Percentiles rank a stretch among this genome's conserved stretches.
These are phyloP conservation scores for Porites australiensis DNA, from an alignment of 64 coral and sea anemone species.

Conservation along the genomic window DNA sequence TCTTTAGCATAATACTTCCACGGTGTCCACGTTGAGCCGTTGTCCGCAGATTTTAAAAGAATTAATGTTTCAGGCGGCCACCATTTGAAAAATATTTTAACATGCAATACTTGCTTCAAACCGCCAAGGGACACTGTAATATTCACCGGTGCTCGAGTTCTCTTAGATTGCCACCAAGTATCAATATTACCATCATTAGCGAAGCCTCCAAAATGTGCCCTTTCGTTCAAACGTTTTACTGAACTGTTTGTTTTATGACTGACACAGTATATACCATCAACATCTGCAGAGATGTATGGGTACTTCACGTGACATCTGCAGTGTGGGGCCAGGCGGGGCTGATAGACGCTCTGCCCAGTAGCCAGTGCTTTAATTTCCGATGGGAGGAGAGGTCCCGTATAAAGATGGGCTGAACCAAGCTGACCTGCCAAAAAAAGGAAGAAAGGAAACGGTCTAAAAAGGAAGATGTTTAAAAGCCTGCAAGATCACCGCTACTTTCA, in stretches of 20 bases:
- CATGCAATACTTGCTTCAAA: conserved; percentile 22
- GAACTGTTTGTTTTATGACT: conserved; percentile 19
- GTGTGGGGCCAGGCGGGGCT: conserved; percentile 3
- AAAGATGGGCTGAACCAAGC: conserved; percentile 4
- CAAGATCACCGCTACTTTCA: too few relatives aligned
- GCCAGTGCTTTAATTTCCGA: neutral
- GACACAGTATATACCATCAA: conserved; percentile 13
- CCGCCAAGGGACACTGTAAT: conserved; percentile 11
- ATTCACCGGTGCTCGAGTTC: neutral
- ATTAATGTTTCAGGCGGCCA: conserved; percentile 3
- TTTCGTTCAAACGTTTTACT: neutral
- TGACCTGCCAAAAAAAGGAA: conserved; percentile 16
- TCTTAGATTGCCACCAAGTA: conserved; percentile 44
- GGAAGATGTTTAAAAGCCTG: too few relatives aligned
- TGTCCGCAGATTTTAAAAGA: conserved; percentile 43
- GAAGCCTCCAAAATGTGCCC: conserved; percentile 2
- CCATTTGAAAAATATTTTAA: conserved; percentile 23
- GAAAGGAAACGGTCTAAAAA: too few relatives aligned
- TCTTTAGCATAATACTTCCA: conserved; percentile 25
- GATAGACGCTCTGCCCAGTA: neutral
- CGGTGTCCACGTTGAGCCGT: conserved; percentile 29
- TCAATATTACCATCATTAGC: conserved; percentile 19
- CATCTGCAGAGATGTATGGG: neutral
- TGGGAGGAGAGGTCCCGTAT: conserved; percentile 6
- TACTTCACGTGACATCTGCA: conserved; percentile 30